phyloP scores from a whole-genome alignment of 2,113 vertebrate species.

The Xiphophorus maculatus region DNA sequence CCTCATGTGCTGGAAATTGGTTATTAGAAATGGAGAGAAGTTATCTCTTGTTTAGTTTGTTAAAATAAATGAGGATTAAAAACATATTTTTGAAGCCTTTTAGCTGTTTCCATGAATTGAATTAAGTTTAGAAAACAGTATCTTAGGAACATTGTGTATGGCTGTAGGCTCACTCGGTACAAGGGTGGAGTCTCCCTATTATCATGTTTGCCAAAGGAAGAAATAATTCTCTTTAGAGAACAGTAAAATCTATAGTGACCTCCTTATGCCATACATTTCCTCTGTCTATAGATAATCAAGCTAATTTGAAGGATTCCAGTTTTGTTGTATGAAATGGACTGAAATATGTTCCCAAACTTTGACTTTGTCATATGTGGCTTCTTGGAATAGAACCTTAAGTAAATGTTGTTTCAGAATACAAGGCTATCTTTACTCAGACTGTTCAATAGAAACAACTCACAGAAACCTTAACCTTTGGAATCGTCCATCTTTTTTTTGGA shows the following conservation, averaged over 20 bases:
- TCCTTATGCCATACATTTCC: constrained; percentile 7
- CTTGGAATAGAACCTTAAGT: constrained; percentile 7
- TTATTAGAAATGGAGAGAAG: background rate
- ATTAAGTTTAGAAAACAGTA: background rate
- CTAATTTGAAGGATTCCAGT: background rate
- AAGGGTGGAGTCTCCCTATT: constrained; percentile 57
- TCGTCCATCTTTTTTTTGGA: constrained; percentile 31
- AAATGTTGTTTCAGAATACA: constrained; percentile 11
- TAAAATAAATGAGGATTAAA: background rate
- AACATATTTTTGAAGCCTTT: background rate
- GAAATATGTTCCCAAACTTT: constrained; percentile 6
- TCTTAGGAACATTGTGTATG: constrained; percentile 1
- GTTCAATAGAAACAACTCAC: constrained; percentile 47
- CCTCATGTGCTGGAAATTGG: background rate
- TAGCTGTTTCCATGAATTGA: background rate
- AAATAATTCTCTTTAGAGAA: constrained; percentile 13
- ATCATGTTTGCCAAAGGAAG: constrained; percentile 67
- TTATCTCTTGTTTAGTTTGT: background rate
- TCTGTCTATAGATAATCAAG: background rate
- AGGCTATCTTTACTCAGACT: constrained; percentile 26
- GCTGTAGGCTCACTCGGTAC: constrained; percentile 17
- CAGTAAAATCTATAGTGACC: background rate
- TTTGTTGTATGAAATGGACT: background rate
- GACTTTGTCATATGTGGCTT: constrained; percentile 24
- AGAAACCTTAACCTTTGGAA: constrained; percentile 59